Evolutionary conservation across 2,797 vertebrate species (phyloP).

Genomic region (Onychomys torridus): DNA sequence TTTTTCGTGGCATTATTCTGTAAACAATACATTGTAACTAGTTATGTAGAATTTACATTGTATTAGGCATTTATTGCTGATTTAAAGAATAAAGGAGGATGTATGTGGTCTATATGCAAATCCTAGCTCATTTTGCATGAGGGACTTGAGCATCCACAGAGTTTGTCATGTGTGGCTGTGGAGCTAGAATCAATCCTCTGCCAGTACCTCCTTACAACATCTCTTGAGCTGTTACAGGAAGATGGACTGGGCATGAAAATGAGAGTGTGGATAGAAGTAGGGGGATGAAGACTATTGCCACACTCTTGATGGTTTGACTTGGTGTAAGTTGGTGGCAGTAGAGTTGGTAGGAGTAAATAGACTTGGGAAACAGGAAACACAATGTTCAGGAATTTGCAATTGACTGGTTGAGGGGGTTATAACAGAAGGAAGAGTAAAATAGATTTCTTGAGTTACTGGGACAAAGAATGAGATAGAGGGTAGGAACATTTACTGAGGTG

Average conservation of each 20-base stretch:
- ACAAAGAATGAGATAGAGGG: not conserved
- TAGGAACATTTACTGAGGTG: conserved; percentile 4
- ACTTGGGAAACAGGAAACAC: conserved; percentile 21
- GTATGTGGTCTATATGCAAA: not conserved
- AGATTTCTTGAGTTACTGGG: not conserved
- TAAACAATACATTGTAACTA: not conserved
- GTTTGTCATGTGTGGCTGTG: not conserved
- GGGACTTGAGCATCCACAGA: not conserved
- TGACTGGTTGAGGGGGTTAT: not conserved
- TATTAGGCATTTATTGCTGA: not conserved
- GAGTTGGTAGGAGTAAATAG: not conserved
- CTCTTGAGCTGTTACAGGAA: not conserved
- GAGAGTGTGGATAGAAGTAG: not conserved
- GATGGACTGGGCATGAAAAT: not conserved
- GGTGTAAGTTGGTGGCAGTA: not conserved
- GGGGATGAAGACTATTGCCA: not conserved
- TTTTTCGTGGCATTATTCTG: not conserved
- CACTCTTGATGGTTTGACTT: not conserved
- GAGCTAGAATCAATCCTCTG: not conserved
- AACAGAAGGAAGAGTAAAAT: not conserved
- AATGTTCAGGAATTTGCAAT: not conserved
- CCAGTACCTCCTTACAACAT: not conserved
- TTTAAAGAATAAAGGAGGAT: not conserved
- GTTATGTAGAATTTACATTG: not conserved
- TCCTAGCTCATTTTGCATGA: not conserved